Evolutionary conservation across 2,888 invertebrate genomes (phyloP).

Genomic region (Deilephila porcellus): DNA sequence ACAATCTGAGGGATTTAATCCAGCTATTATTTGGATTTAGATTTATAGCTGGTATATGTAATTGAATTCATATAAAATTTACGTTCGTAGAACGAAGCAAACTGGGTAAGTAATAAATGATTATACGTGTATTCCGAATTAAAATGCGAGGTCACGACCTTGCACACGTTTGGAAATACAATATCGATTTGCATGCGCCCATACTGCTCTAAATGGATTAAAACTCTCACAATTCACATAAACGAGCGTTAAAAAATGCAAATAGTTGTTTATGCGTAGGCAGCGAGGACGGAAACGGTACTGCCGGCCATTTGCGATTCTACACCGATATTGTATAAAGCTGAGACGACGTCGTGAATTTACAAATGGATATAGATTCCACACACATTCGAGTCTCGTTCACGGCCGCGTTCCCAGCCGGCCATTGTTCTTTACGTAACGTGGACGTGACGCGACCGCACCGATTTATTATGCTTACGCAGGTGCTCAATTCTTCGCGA

Average conservation of each 20-base stretch:
- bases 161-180: slow-evolving; percentile 14
- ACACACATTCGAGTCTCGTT: slow-evolving; percentile 68
- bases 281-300: slow-evolving; percentile 71
- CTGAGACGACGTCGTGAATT: slow-evolving; percentile 70
- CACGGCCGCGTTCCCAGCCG: slow-evolving; percentile 76
- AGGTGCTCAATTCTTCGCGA: slow-evolving; percentile 61
- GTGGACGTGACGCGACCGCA: slow-evolving; percentile 60
- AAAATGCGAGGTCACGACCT: slow-evolving; percentile 15
- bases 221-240: slow-evolving; percentile 17
- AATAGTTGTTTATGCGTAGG: slow-evolving; percentile 64
- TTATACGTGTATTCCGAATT: neutral
- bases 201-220: slow-evolving; percentile 10
- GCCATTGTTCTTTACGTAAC: slow-evolving; percentile 81
- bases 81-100: neutral
- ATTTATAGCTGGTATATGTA: neutral
- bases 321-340: slow-evolving; percentile 69
- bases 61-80: neutral
- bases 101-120: neutral
- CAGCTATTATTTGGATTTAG: no score
- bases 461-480: slow-evolving; percentile 66
- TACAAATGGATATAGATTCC: slow-evolving; percentile 58
- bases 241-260: slow-evolving; percentile 62
- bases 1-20: no score
- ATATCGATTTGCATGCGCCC: slow-evolving; percentile 5
- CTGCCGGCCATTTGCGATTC: slow-evolving; percentile 71